These are phyloP conservation scores for Hylaeus volcanicus DNA, from an alignment of 1,140 invertebrate species.

Conservation along the genomic window DNA sequence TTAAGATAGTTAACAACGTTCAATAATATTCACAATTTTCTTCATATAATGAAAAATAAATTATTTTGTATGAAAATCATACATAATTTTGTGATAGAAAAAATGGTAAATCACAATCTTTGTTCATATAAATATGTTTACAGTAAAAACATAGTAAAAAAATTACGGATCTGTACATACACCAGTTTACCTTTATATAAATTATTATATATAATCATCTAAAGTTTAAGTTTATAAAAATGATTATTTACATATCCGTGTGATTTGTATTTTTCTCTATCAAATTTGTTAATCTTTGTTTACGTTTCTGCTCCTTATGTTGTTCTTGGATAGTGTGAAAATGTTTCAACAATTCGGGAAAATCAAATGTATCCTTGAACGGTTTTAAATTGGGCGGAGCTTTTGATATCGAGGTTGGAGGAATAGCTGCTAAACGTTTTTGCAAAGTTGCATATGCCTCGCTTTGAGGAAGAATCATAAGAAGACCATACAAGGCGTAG, in stretches of 20 bases:
- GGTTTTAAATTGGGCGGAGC: conserved; percentile 63
- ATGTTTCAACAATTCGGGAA: conserved; percentile 83
- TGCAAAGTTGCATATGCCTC: conserved; percentile 96
- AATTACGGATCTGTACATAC: conserved; percentile 21
- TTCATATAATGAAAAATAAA: conserved; percentile 25
- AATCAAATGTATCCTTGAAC: conserved; percentile 80
- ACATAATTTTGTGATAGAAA: conserved; percentile 15
- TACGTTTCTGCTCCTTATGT: conserved; percentile 83
- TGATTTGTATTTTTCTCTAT: conserved; percentile 69
- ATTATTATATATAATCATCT: conserved; percentile 26
- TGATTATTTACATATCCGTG: conserved; percentile 62
- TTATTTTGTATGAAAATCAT: conserved; percentile 15
- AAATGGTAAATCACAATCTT: not conserved
- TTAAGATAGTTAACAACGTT: not conserved
- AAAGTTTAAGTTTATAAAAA: conserved; percentile 28
- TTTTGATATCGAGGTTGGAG: conserved; percentile 80
- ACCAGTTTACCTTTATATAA: conserved; percentile 14
- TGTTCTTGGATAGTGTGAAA: conserved; percentile 85
- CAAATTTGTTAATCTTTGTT: conserved; percentile 71
- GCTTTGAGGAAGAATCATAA: conserved; percentile 99
- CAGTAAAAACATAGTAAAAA: conserved; percentile 31
- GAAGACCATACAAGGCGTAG: conserved; percentile 94
- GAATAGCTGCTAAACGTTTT: conserved; percentile 93
- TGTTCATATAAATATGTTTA: conserved; percentile 18
- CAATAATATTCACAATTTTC: not conserved